Percentiles rank a stretch among this genome's conserved stretches.
Evolutionary conservation across 2,113 vertebrate species (phyloP).

Genomic region (Perca schrenkii): DNA sequence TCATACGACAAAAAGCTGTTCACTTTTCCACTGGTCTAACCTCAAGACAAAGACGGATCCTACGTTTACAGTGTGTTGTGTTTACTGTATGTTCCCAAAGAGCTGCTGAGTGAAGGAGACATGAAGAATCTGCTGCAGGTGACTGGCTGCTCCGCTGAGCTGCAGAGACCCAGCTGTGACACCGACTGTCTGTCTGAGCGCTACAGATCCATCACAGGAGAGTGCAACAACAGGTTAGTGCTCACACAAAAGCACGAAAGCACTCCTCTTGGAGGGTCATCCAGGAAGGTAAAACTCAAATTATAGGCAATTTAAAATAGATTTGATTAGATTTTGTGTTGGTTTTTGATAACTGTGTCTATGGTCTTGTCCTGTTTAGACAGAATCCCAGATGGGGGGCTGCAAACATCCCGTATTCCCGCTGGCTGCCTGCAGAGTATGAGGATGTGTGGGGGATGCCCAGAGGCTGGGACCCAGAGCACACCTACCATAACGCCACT

Average conservation of each 20-base stretch:
- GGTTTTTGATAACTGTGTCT: neutral
- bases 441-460: conserved; percentile 81
- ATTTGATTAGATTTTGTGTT: too few relatives aligned
- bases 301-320: too few relatives aligned
- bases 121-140: conserved; percentile 78
- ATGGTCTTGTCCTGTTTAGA: conserved; percentile 54
- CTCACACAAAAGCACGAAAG: neutral
- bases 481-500: conserved; percentile 79
- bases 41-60: neutral
- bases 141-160: conserved; percentile 82
- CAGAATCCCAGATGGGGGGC: conserved; percentile 82
- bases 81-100: conserved; percentile 49
- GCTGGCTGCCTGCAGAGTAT: conserved; percentile 85
- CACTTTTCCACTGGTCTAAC: neutral
- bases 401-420: conserved; percentile 83
- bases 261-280: too few relatives aligned
- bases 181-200: conserved; percentile 81
- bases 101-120: conserved; percentile 79
- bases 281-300: too few relatives aligned
- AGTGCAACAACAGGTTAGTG: conserved; percentile 86
- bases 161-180: conserved; percentile 74
- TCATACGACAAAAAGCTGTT: neutral
- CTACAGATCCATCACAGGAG: conserved; percentile 84
- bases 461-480: conserved; percentile 82
- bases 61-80: neutral